phyloP scores from a whole-genome alignment of 2,113 vertebrate genomes.

The Antigone vipio region DNA sequence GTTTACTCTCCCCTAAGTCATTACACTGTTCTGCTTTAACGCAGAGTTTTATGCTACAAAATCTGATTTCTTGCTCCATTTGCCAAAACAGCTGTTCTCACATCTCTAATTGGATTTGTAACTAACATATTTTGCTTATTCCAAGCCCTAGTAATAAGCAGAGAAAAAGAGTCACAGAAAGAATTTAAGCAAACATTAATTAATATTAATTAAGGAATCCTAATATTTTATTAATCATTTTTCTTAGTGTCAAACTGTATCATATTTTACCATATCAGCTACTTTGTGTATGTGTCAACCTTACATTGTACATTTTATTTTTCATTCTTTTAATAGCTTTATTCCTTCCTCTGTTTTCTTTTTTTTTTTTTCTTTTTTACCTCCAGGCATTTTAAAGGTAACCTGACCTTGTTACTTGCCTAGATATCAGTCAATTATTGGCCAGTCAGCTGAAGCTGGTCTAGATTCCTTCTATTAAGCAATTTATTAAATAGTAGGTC shows the following conservation, averaged over 20 bases:
- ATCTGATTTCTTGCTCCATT: not conserved
- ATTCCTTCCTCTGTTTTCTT: not conserved
- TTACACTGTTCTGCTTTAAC: not conserved
- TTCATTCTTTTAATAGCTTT: not conserved
- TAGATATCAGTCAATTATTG: not conserved
- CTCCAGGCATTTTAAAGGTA: not conserved
- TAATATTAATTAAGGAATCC: not conserved
- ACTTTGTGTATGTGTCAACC: not conserved
- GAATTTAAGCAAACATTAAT: not conserved
- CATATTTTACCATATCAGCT: not conserved
- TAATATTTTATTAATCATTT: not conserved
- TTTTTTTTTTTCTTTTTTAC: not conserved
- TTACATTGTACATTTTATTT: not conserved
- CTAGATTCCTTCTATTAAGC: not conserved
- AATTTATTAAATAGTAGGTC: not conserved
- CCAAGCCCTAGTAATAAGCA: not conserved
- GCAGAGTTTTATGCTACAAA: not conserved
- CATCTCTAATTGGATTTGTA: not conserved
- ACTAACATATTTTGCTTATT: not conserved
- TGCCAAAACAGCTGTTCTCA: not conserved
- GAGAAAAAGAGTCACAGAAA: not conserved
- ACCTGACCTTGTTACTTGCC: not conserved
- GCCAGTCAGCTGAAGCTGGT: not conserved
- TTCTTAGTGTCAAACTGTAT: not conserved
- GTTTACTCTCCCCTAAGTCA: not conserved